Conservation (phyloP, 2,888 invertebrate species). For the Balanococcus diminutus region DNA sequence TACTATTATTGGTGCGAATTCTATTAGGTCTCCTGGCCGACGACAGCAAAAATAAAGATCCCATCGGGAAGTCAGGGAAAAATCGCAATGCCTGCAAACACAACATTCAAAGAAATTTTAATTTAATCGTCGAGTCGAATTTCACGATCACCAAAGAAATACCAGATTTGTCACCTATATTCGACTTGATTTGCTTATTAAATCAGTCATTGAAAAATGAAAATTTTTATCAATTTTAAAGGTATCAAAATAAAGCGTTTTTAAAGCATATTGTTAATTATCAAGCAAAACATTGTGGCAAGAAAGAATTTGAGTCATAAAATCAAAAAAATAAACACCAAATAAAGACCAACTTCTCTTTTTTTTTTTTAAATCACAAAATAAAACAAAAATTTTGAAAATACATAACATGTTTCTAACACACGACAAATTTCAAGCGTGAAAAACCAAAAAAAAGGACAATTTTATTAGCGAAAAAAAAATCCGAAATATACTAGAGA, state of each 20-base stretch:
- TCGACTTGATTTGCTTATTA: neutral
- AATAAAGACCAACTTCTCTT: neutral
- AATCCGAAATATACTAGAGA: neutral
- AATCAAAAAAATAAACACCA: neutral
- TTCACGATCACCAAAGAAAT: neutral
- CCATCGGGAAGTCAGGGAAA: neutral
- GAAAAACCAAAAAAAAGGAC: neutral
- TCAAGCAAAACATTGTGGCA: neutral
- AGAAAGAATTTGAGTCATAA: neutral
- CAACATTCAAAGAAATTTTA: neutral
- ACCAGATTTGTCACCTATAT: neutral
- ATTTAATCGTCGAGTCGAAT: neutral
- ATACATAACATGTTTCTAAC: neutral
- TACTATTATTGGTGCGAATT: neutral
- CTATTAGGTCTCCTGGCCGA: neutral
- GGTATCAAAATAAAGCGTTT: neutral
- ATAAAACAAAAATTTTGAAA: neutral
- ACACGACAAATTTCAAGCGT: neutral
- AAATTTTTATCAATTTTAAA: neutral
- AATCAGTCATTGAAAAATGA: neutral
- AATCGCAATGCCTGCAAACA: slow-evolving; percentile 23
- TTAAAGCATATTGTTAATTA: neutral
- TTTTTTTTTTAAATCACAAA: neutral
- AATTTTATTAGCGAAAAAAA: neutral
- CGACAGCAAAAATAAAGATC: neutral